Percentiles rank a stretch among this genome's conserved stretches.
phyloP scores from a whole-genome alignment of 2,113 vertebrate genomes.

The Notechis scutatus region DNA sequence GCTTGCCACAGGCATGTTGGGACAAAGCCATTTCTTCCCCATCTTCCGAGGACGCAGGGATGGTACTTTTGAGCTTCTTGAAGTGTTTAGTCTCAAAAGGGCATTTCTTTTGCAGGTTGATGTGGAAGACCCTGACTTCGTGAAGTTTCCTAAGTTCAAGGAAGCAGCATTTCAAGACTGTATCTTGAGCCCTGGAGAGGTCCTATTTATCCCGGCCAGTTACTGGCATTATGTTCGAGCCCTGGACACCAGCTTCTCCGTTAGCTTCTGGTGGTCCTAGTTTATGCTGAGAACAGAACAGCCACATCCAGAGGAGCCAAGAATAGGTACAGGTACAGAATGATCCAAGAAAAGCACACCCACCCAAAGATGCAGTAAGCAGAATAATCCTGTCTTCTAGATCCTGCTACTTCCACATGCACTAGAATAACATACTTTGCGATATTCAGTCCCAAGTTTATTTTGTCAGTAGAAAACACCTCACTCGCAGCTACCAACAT shows the following conservation, averaged over 20 bases:
- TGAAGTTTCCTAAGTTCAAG: constrained; percentile 82
- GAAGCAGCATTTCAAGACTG: constrained; percentile 81
- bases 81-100: background rate
- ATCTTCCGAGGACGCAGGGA: background rate
- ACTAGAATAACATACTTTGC: background rate
- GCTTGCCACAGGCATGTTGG: background rate
- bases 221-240: constrained; percentile 93
- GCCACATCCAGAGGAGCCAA: background rate
- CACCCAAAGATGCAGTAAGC: background rate
- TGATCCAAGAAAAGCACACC: background rate
- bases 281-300: background rate
- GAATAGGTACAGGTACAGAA: background rate
- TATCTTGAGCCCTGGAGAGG: constrained; percentile 83
- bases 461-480: background rate
- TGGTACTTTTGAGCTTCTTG: background rate
- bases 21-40: background rate
- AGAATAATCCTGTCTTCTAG: background rate
- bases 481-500: background rate
- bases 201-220: constrained; percentile 86
- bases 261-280: constrained; percentile 98
- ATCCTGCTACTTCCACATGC: background rate
- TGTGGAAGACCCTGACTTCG: constrained; percentile 82
- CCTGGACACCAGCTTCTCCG: constrained; percentile 89
- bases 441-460: background rate
- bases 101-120: constrained; percentile 77